Base-by-base conservation (phyloP, 2,113 vertebrate species). In the Melozone crissalis region DNA sequence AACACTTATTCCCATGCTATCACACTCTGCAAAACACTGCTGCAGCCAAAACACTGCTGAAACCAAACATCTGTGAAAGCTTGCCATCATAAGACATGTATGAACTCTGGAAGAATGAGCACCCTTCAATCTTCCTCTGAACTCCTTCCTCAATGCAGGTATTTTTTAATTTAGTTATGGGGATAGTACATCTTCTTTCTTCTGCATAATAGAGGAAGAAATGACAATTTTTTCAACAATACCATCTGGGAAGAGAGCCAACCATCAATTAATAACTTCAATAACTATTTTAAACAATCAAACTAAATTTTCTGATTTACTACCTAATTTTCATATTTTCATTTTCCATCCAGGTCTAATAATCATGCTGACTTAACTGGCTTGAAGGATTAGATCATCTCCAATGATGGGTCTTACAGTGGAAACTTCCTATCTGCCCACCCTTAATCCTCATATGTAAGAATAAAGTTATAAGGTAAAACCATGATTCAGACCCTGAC, bases 391-490 rank as follows among this genome's bases (percentile, higher is more conserved):
- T 78, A 54, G 46, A 66, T 58, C n/a, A 54, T 30, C n/a, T 82
- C 30, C 66, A 57, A 57, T 30, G 24, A 1, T 11, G 10, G 15
- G 5, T 71, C 3, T 27, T 58, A 41, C 0, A 2, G 41, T 1
- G 57, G 33, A 69, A 87, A 73, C 4, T 47, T 59, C 5, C 49
- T 22, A 44, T 58, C 41, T 62, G 21, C 27, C 4, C 37, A 69
- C 24, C 21, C 8, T 39, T 21, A 85, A 66, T 65, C 27, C 8
- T 71, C 14, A 62, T 10, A 26, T 0, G 0, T 27, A 75, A 68
- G 37, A 84, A 54, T 24, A 30, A 65, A 66, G 3, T 44, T 62
- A 10, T 6, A 52, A 30, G 21, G 8, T 27, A 55, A 62, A 92
- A 90, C 39, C 27, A 44, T 1, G 3, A 21, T 54, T 84, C 51